Percentiles rank a stretch among this genome's conserved stretches.
Evolutionary conservation across 2,113 vertebrate genomes (phyloP).

Genomic region (Aepyceros melampus): DNA sequence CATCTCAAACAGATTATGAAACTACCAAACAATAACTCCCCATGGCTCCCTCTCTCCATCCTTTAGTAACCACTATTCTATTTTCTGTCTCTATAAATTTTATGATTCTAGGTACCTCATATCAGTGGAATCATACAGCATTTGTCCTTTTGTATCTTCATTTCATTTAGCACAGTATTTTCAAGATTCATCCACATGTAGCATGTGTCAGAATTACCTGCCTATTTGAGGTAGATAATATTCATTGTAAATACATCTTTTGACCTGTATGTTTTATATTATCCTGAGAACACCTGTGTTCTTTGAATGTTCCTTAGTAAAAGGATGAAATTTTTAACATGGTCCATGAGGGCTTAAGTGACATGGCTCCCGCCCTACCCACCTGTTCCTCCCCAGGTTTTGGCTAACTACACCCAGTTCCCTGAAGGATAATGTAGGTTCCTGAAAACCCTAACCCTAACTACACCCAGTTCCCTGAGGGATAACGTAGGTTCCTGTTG

Average conservation of each 20-base stretch:
- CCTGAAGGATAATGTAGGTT: not conserved
- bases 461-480: not conserved
- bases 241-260: not conserved
- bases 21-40: not conserved
- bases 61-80: not conserved
- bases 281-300: not conserved
- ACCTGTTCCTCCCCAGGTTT: not conserved
- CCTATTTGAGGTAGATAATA: not conserved
- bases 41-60: not conserved
- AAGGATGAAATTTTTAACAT: not conserved
- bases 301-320: not conserved
- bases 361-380: not conserved
- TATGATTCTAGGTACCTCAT: not conserved
- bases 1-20: not conserved
- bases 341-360: not conserved
- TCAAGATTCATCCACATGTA: not conserved
- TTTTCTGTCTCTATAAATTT: not conserved
- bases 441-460: not conserved
- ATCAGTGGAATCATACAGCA: not conserved
- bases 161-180: not conserved
- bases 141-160: not conserved
- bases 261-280: not conserved
- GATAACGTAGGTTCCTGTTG: not conserved
- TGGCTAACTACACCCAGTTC: not conserved
- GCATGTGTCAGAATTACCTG: not conserved